Conservation (phyloP, 2,797 vertebrate genomes). For the Telmatherina bonti region DNA sequence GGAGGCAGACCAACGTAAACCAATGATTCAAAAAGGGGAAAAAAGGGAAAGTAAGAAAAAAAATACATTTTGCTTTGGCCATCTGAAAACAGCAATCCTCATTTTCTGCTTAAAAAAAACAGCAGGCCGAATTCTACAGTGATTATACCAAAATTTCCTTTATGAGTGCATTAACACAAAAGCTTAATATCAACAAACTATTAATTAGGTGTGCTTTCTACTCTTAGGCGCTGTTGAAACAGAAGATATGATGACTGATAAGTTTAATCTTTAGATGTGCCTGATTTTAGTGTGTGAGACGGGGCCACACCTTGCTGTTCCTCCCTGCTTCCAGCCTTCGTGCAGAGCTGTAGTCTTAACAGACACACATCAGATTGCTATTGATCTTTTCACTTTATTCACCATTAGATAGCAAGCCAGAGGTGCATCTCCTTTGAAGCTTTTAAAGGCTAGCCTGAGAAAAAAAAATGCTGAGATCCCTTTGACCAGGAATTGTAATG, state of each 20-base stretch:
- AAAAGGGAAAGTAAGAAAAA: no score
- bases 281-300: background rate
- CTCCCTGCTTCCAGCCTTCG: background rate
- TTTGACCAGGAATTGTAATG: background rate
- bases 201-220: no score
- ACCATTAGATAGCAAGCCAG: background rate
- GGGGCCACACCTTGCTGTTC: background rate
- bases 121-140: background rate
- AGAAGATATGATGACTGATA: background rate
- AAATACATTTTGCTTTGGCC: background rate
- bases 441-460: background rate
- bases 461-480: background rate
- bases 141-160: background rate
- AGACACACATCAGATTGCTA: background rate
- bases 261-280: background rate
- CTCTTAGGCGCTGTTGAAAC: background rate
- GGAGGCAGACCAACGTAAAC: background rate
- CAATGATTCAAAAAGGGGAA: background rate
- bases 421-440: conserved; percentile 1
- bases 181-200: no score
- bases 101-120: background rate
- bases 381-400: conserved; percentile 14
- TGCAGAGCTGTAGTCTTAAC: background rate
- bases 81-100: background rate
- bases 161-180: no score